phyloP scores from a whole-genome alignment of 2,888 invertebrate genomes.

The Papilio gigon region DNA sequence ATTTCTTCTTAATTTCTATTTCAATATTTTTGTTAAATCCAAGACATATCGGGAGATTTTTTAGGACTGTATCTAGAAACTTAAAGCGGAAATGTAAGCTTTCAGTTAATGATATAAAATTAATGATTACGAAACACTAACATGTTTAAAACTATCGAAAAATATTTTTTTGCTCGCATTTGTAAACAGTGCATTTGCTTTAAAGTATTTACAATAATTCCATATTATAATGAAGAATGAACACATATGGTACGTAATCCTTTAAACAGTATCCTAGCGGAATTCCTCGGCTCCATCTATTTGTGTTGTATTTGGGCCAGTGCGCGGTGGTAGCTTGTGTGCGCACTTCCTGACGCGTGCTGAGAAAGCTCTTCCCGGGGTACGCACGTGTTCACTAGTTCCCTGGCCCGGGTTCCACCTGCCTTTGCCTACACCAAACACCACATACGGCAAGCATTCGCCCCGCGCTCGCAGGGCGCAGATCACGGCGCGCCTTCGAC shows the following conservation, averaged over 20 bases:
- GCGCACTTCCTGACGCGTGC: conserved; percentile 66
- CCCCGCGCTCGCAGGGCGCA: conserved; percentile 53
- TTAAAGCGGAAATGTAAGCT: neutral
- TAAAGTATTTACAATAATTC: too few relatives aligned
- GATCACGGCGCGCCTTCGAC: conserved; percentile 70
- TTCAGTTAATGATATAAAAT: too few relatives aligned
- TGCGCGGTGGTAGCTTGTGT: conserved; percentile 14
- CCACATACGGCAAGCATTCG: conserved; percentile 44
- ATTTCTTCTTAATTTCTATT: too few relatives aligned
- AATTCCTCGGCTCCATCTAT: conserved; percentile 36
- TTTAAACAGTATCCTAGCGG: conserved; percentile 10
- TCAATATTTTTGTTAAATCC: neutral
- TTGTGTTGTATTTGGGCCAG: conserved; percentile 38
- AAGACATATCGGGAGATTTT: neutral
- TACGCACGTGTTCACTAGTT: conserved; percentile 70
- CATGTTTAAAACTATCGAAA: too few relatives aligned
- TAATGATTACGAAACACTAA: too few relatives aligned
- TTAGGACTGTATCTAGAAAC: neutral
- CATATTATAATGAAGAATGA: too few relatives aligned
- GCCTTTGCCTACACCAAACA: conserved; percentile 51
- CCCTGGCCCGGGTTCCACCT: conserved; percentile 61
- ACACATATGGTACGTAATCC: neutral
- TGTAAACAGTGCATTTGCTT: too few relatives aligned
- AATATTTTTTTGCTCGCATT: too few relatives aligned
- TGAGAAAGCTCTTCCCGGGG: conserved; percentile 65